Conservation (phyloP, 1,140 invertebrate genomes). For the Paralvinella palmiformis region DNA sequence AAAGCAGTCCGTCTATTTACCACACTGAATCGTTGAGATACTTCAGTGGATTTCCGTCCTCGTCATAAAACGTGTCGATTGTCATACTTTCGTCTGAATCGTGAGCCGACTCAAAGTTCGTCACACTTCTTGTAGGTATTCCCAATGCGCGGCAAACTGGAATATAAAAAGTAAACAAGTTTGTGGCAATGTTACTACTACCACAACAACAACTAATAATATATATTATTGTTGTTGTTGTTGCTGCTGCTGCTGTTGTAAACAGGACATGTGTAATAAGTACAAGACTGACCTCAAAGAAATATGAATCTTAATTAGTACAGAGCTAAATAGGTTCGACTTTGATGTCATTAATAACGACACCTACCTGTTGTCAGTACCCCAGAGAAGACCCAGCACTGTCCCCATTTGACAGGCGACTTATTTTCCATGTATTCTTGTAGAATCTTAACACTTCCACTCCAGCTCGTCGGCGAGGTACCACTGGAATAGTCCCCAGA, state of each 20-base stretch:
- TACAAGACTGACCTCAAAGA: no score
- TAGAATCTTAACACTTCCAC: slow-evolving; percentile 8
- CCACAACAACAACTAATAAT: slow-evolving; percentile 65
- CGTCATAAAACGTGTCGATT: slow-evolving; percentile 80
- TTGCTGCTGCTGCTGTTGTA: neutral
- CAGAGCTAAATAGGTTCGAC: neutral
- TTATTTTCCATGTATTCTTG: neutral
- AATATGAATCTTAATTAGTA: no score
- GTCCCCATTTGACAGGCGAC: slow-evolving; percentile 4
- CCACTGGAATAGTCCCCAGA: slow-evolving; percentile 14
- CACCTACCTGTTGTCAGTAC: slow-evolving; percentile 39
- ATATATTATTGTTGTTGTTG: neutral
- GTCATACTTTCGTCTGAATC: slow-evolving; percentile 84
- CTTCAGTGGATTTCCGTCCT: slow-evolving; percentile 70
- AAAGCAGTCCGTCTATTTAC: no score
- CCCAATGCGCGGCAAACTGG: slow-evolving; percentile 77
- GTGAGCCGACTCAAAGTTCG: slow-evolving; percentile 84
- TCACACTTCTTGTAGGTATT: slow-evolving; percentile 76
- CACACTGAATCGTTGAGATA: slow-evolving; percentile 78
- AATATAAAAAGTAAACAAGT: slow-evolving; percentile 21
- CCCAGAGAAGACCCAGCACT: slow-evolving; percentile 47
- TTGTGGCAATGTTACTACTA: slow-evolving; percentile 49
- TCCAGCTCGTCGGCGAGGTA: slow-evolving; percentile 43
- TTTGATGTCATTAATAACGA: neutral
- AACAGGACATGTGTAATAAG: no score